These are phyloP conservation scores for Dicerorhinus sumatrensis DNA, from an alignment of 2,113 vertebrate species.

Conservation along the genomic window DNA sequence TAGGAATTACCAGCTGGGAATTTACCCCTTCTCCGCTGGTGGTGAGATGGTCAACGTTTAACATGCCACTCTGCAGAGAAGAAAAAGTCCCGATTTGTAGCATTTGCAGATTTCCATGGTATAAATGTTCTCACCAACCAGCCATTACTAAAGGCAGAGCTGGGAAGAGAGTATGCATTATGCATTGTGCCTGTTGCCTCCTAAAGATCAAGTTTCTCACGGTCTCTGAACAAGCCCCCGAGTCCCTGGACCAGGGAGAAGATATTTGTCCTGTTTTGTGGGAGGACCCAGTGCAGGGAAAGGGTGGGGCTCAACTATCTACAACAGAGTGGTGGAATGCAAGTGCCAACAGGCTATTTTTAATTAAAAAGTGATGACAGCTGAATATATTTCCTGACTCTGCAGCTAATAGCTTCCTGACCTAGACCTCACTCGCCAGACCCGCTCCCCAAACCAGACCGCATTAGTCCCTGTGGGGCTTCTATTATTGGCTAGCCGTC, in stretches of 20 bases:
- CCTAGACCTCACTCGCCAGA: constrained; percentile 77
- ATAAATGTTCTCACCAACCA: background rate
- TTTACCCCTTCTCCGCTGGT: background rate
- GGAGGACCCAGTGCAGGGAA: background rate
- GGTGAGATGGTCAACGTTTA: background rate
- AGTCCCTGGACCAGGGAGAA: background rate
- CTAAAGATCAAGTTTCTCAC: background rate
- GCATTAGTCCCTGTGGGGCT: constrained; percentile 52
- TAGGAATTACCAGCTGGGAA: background rate
- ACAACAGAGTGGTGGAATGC: constrained; percentile 72
- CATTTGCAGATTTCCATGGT: background rate
- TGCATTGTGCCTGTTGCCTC: background rate
- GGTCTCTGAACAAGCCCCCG: background rate
- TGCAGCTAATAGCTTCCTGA: constrained; percentile 84
- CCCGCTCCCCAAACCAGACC: constrained; percentile 67
- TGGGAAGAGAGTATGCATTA: background rate
- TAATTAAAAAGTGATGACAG: constrained; percentile 88
- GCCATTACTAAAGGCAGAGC: background rate
- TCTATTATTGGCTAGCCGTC: constrained; percentile 77
- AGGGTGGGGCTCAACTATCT: constrained; percentile 62
- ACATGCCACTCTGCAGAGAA: background rate
- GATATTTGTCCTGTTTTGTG: background rate
- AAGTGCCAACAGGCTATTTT: constrained; percentile 84
- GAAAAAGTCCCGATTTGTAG: background rate
- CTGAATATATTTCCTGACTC: constrained; percentile 85